Conservation (phyloP, 2,797 vertebrate genomes). For the Periophthalmus magnuspinnatus region DNA sequence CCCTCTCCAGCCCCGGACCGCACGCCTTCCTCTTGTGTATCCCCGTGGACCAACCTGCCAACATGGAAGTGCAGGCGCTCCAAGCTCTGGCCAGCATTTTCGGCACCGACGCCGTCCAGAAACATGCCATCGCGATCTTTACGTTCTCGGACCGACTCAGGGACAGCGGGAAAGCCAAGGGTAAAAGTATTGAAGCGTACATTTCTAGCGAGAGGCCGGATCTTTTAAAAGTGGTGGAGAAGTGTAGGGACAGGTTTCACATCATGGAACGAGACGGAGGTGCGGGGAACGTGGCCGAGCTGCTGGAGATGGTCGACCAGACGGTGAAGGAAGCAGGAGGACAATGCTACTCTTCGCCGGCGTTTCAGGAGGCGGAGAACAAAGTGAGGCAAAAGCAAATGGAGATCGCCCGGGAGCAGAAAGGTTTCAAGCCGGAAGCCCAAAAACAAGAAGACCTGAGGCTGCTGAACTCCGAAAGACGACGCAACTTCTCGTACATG, state of each 20-base stretch:
- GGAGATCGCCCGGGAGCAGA: conserved; percentile 52
- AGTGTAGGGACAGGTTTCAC: conserved; percentile 77
- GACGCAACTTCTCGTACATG: conserved; percentile 40
- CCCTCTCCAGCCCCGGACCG: conserved; percentile 74
- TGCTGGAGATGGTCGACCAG: conserved; percentile 79
- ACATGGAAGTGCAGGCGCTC: conserved; percentile 62
- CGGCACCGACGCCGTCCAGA: conserved; percentile 57
- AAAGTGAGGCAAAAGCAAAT: conserved; percentile 64
- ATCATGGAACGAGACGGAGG: conserved; percentile 54
- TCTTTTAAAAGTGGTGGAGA: conserved; percentile 77
- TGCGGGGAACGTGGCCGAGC: conserved; percentile 44
- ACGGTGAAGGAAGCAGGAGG: conserved; percentile 70
- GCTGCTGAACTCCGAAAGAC: conserved; percentile 29
- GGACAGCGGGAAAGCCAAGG: conserved; percentile 32
- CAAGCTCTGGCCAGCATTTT: conserved; percentile 58
- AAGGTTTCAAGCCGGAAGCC: conserved; percentile 18
- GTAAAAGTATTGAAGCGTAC: conserved; percentile 62
- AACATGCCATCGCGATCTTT: conserved; percentile 72
- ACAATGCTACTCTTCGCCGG: conserved; percentile 62
- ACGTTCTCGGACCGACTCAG: conserved; percentile 67
- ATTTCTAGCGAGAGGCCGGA: conserved; percentile 64
- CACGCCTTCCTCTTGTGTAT: conserved; percentile 79
- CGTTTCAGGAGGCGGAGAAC: conserved; percentile 68
- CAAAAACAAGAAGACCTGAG: conserved; percentile 6
- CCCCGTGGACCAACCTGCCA: conserved; percentile 71